phyloP scores from a whole-genome alignment of 2,888 invertebrate genomes.

The Eutolmus rufibarbis region DNA sequence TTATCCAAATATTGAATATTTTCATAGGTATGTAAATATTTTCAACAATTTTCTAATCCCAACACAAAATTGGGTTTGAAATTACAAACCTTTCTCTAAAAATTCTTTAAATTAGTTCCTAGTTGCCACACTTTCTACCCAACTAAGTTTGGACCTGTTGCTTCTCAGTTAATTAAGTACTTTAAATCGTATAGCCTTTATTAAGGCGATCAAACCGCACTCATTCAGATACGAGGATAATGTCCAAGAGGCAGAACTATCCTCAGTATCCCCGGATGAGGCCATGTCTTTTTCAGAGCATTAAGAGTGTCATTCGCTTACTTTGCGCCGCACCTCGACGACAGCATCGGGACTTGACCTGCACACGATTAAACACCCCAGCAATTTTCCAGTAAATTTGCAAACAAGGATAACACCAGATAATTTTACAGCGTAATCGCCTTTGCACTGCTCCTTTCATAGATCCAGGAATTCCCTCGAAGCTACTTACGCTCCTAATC shows the following conservation, averaged over 20 bases:
- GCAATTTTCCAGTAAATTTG: slow-evolving; percentile 36
- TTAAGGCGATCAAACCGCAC: background rate
- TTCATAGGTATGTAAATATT: too few species aligned
- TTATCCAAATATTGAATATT: background rate
- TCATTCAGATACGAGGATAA: background rate
- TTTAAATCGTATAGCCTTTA: background rate
- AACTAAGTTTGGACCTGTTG: background rate
- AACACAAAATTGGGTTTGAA: background rate
- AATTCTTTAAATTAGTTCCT: too few species aligned
- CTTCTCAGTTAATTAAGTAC: background rate
- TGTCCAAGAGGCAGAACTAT: background rate
- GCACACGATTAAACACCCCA: slow-evolving; percentile 1
- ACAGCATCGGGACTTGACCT: background rate
- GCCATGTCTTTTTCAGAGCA: background rate
- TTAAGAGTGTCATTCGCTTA: background rate
- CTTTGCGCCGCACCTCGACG: background rate
- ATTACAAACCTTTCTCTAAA: background rate
- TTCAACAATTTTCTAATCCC: background rate
- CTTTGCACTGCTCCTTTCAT: slow-evolving; percentile 7
- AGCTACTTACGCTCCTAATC: slow-evolving; percentile 34
- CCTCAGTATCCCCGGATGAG: background rate
- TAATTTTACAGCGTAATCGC: slow-evolving; percentile 31
- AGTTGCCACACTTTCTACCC: background rate
- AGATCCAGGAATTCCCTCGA: slow-evolving; percentile 17
- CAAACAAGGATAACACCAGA: slow-evolving; percentile 42